Evolutionary conservation across 1,140 invertebrate genomes (phyloP).

Genomic region (Drosophila malerkotliana): DNA sequence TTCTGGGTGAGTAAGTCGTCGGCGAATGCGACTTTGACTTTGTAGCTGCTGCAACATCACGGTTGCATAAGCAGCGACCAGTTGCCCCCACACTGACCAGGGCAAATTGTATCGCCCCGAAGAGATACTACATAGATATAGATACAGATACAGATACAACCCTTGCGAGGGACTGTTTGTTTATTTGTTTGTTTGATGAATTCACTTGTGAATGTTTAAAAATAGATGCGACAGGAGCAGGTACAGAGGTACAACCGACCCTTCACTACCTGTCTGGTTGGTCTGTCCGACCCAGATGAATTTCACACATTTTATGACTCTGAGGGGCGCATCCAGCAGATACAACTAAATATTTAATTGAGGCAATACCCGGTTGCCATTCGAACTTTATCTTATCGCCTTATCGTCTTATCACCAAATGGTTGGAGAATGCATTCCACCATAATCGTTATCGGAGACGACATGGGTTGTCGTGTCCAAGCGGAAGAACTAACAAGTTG

Average conservation of each 20-base stretch:
- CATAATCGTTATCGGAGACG: not conserved
- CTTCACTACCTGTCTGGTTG: constrained; percentile 57
- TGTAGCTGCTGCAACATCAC: constrained; percentile 44
- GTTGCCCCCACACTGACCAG: constrained; percentile 44
- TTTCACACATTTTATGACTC: constrained; percentile 66
- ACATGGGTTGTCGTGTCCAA: constrained; percentile 4
- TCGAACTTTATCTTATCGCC: constrained; percentile 46
- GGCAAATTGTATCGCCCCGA: constrained; percentile 59
- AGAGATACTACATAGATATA: not conserved
- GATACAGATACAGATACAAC: constrained; percentile 22
- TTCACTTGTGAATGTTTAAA: constrained; percentile 73
- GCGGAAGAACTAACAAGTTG: constrained; percentile 55
- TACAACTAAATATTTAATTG: constrained; percentile 63
- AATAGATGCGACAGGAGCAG: constrained; percentile 59
- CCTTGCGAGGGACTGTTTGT: constrained; percentile 27
- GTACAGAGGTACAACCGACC: constrained; percentile 75
- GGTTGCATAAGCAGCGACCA: constrained; percentile 62
- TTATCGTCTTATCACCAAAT: constrained; percentile 25
- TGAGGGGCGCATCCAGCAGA: constrained; percentile 31
- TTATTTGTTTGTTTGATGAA: constrained; percentile 72
- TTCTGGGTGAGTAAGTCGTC: constrained; percentile 57
- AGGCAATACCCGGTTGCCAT: constrained; percentile 11
- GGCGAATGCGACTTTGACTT: constrained; percentile 58
- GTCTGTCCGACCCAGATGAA: constrained; percentile 38
- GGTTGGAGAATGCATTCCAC: constrained; percentile 23